These are phyloP conservation scores for Nomada fucata DNA, from an alignment of 2,888 invertebrate species.

Conservation along the genomic window DNA sequence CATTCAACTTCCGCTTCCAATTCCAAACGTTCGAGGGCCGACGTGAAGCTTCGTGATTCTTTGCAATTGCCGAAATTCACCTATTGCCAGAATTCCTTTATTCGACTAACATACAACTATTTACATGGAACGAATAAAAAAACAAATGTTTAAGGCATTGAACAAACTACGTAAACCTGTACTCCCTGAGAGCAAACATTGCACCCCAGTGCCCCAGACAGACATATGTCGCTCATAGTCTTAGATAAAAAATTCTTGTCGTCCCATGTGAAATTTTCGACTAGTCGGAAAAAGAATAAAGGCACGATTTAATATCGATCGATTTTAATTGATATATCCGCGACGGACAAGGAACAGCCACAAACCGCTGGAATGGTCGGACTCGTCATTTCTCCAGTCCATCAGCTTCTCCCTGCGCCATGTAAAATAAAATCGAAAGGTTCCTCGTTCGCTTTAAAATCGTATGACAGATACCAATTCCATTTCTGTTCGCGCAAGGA, in stretches of 20 bases:
- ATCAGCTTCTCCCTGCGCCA: conserved; percentile 63
- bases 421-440: conserved; percentile 44
- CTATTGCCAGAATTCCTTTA: conserved; percentile 18
- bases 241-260: conserved; percentile 61
- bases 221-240: conserved; percentile 67
- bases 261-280: conserved; percentile 72
- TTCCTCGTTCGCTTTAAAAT: conserved; percentile 39
- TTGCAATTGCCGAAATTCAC: conserved; percentile 49
- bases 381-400: conserved; percentile 77
- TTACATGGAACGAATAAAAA: neutral
- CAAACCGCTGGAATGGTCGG: conserved; percentile 74
- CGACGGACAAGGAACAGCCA: conserved; percentile 10
- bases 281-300: conserved; percentile 51
- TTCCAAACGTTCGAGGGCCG: conserved; percentile 71
- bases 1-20: conserved; percentile 51
- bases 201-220: conserved; percentile 61
- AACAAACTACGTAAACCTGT: conserved; percentile 52
- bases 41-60: conserved; percentile 71
- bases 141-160: neutral
- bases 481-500: conserved; percentile 8
- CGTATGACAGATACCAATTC: conserved; percentile 30
- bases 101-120: neutral
- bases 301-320: conserved; percentile 10
- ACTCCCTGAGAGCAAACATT: conserved; percentile 67
- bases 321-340: neutral